A percentile compares a stretch with the other conserved stretches of the same genome.
Conservation (phyloP, 2,888 invertebrate genomes). For the Diarsia rubi region DNA sequence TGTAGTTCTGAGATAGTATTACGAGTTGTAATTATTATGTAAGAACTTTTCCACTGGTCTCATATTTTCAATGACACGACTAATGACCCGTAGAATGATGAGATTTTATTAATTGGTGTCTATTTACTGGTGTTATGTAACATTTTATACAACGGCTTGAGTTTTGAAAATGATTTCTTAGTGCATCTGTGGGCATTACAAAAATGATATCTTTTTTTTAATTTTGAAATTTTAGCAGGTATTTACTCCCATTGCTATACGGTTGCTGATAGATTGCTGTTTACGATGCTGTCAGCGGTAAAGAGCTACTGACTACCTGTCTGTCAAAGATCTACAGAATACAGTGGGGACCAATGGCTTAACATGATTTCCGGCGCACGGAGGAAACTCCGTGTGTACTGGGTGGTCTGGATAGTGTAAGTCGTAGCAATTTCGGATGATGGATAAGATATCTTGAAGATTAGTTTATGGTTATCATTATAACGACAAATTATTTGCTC, state of each 20-base stretch:
- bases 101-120: not conserved
- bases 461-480: not conserved
- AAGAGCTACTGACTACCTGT: no score
- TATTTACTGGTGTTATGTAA: not conserved
- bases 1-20: not conserved
- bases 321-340: no score
- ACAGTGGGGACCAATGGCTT: no score
- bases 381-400: no score
- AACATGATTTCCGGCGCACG: no score
- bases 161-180: not conserved
- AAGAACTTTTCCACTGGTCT: conserved; percentile 23
- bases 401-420: no score
- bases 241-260: no score
- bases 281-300: no score
- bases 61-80: conserved; percentile 13
- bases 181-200: not conserved
- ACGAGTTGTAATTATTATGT: conserved; percentile 14
- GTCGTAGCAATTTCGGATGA: no score
- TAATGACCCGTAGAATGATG: conserved; percentile 1
- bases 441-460: not conserved
- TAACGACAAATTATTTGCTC: not conserved
- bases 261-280: no score
- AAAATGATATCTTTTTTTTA: not conserved
- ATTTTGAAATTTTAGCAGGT: no score
- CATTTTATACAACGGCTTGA: not conserved